phyloP scores from a whole-genome alignment of 2,888 invertebrate genomes.

The Watsonalla binaria region DNA sequence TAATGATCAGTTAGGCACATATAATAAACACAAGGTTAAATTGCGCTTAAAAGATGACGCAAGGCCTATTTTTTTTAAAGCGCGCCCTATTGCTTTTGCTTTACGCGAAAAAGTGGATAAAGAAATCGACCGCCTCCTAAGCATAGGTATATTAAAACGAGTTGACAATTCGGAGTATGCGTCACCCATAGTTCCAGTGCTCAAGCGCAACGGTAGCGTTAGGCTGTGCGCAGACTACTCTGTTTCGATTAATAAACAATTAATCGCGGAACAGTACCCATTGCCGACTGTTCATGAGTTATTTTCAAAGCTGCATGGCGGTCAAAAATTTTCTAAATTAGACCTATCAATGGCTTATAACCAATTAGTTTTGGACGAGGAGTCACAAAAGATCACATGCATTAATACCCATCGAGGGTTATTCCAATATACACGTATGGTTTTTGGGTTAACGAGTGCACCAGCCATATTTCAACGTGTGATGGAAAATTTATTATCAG shows the following conservation, averaged over 20 bases:
- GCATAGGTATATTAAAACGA: slow-evolving; percentile 15
- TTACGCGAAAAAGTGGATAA: slow-evolving; percentile 12
- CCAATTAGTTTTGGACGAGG: slow-evolving; percentile 8
- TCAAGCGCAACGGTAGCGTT: slow-evolving; percentile 5
- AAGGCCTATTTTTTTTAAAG: slow-evolving; percentile 11
- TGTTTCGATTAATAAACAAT: slow-evolving; percentile 10
- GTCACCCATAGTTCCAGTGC: not conserved
- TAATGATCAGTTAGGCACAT: slow-evolving; percentile 9
- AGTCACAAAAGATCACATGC: slow-evolving; percentile 9
- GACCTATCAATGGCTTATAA: slow-evolving; percentile 12
- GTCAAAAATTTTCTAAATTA: slow-evolving; percentile 10
- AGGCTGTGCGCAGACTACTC: slow-evolving; percentile 9
- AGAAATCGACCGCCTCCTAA: slow-evolving; percentile 15
- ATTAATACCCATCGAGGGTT: slow-evolving; percentile 10
- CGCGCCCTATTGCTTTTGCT: slow-evolving; percentile 17
- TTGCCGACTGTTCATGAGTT: slow-evolving; percentile 12
- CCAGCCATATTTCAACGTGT: slow-evolving; percentile 6
- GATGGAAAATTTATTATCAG: slow-evolving; percentile 11
- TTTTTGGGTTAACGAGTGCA: slow-evolving; percentile 6
- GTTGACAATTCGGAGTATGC: slow-evolving; percentile 11
- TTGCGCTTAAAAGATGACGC: slow-evolving; percentile 8
- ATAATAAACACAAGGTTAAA: slow-evolving; percentile 12
- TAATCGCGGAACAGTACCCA: slow-evolving; percentile 14
- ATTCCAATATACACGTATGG: slow-evolving; percentile 5
- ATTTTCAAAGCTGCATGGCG: slow-evolving; percentile 15